phyloP scores from a whole-genome alignment of 64 coral and sea anemone genomes.

The Montipora cactus region DNA sequence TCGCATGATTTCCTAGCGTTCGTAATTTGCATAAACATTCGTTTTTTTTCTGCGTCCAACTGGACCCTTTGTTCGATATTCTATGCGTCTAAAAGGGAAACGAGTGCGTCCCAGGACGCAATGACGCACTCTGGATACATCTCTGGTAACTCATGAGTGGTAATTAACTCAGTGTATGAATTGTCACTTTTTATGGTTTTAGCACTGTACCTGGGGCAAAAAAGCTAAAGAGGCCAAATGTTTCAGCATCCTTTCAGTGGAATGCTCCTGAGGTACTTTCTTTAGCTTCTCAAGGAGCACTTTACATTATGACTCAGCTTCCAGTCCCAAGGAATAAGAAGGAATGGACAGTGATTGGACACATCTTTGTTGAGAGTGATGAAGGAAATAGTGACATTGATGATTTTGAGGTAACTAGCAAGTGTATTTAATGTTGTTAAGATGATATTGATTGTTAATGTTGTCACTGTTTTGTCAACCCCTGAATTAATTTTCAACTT shows the following conservation, averaged over 20 bases:
- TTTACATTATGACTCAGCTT: constrained; percentile 15
- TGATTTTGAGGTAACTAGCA: background rate
- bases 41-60: no score
- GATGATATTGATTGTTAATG: no score
- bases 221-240: constrained; percentile 19
- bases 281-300: constrained; percentile 1
- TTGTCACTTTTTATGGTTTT: background rate
- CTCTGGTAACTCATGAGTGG: no score
- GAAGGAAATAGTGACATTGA: constrained; percentile 12
- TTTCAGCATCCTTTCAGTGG: constrained; percentile 16
- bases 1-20: no score
- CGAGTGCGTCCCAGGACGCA: no score
- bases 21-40: no score
- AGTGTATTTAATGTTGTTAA: no score
- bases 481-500: constrained; percentile 21
- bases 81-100: no score
- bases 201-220: constrained; percentile 15
- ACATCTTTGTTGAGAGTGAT: constrained; percentile 13
- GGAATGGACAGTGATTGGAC: background rate
- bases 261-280: constrained; percentile 10
- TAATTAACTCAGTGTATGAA: no score
- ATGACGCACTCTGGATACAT: no score
- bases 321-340: background rate
- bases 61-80: no score
- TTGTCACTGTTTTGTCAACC: background rate